phyloP scores from a whole-genome alignment of 2,888 invertebrate species.

The Escarpia spicata region DNA sequence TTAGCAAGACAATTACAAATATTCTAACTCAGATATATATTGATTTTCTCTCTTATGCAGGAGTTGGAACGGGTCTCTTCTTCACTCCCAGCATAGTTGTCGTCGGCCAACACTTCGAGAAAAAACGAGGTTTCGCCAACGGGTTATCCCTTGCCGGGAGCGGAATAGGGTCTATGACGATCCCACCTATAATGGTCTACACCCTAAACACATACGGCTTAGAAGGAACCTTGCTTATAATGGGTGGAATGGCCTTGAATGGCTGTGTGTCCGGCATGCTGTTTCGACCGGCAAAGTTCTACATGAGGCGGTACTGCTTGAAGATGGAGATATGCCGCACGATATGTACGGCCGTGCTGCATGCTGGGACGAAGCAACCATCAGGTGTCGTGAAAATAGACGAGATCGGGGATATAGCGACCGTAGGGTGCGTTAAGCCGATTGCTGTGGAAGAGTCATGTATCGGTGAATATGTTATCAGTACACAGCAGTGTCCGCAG shows the following conservation, averaged over 20 bases:
- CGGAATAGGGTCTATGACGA: conserved; percentile 46
- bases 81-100: conserved; percentile 49
- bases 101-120: conserved; percentile 48
- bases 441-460: neutral
- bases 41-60: conserved; percentile 35
- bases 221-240: conserved; percentile 20
- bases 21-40: neutral
- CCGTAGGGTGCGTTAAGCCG: neutral
- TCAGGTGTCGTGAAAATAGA: neutral
- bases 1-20: too few relatives aligned
- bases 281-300: conserved; percentile 19
- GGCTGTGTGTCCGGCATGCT: neutral
- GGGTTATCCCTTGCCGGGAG: conserved; percentile 48
- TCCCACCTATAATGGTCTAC: conserved; percentile 42
- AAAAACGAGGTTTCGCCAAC: conserved; percentile 47
- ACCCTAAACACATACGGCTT: conserved; percentile 24
- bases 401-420: neutral
- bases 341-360: neutral
- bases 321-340: neutral
- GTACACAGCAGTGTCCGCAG: neutral
- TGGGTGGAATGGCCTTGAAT: conserved; percentile 17
- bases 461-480: neutral
- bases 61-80: conserved; percentile 47
- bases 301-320: neutral
- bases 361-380: neutral